Evolutionary conservation across 2,113 vertebrate species (phyloP).

Genomic region (Excalfactoria chinensis): DNA sequence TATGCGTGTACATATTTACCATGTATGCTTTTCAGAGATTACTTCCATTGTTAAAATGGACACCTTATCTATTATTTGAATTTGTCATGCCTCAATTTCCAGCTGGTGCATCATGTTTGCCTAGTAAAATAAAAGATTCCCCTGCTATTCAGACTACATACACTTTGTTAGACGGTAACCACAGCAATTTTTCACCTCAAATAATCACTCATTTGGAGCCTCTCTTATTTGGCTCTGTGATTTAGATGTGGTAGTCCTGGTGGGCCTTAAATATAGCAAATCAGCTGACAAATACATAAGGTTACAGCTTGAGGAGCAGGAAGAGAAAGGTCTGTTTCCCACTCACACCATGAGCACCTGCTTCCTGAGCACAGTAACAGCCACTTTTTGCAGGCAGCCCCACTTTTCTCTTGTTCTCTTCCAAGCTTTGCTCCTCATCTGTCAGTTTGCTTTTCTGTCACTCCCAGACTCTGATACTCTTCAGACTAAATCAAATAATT

Average conservation of each 20-base stretch:
- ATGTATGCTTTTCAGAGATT: neutral
- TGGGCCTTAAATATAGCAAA: neutral
- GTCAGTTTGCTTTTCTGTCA: neutral
- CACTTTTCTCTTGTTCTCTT: neutral
- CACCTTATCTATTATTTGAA: neutral
- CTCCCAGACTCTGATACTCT: neutral
- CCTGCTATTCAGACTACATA: neutral
- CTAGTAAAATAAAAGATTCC: neutral
- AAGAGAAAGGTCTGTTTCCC: neutral
- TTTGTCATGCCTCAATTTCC: neutral
- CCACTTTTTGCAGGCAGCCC: neutral
- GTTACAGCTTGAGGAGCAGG: neutral
- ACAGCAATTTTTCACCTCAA: neutral
- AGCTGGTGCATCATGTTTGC: neutral
- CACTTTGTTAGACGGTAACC: neutral
- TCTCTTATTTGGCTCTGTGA: rapidly evolving
- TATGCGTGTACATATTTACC: neutral
- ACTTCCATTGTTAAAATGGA: neutral
- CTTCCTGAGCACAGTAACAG: neutral
- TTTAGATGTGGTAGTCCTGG: neutral
- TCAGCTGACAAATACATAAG: neutral
- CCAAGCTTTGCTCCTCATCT: neutral
- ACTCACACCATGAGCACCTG: neutral
- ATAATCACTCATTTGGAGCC: neutral
- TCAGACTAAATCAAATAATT: neutral